Conservation (phyloP, 1,140 invertebrate genomes). For the Drosophila erecta region DNA sequence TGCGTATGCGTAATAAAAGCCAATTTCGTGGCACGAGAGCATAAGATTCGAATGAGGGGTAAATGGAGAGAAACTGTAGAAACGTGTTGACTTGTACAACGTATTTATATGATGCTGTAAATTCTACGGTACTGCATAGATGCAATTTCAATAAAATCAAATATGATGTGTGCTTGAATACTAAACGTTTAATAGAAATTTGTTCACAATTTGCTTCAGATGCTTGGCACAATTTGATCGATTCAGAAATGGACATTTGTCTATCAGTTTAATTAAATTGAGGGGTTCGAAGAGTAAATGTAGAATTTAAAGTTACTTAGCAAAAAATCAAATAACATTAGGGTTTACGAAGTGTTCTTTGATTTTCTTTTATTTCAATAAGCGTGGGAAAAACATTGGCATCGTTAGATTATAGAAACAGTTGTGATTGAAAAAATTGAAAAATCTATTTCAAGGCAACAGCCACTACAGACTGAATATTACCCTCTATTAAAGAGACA, state of each 20-base stretch:
- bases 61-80: conserved; percentile 16
- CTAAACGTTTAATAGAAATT: too few species aligned
- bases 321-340: background rate
- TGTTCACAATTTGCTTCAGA: background rate
- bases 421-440: conserved; percentile 9
- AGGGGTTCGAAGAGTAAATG: too few species aligned
- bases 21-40: conserved; percentile 17
- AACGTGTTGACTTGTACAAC: conserved; percentile 19
- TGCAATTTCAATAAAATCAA: conserved; percentile 5
- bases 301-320: too few species aligned
- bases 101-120: conserved; percentile 5
- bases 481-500: background rate
- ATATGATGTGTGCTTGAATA: background rate
- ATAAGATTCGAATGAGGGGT: conserved; percentile 5
- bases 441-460: background rate
- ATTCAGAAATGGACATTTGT: background rate
- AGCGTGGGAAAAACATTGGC: conserved; percentile 53
- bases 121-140: conserved; percentile 9
- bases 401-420: conserved; percentile 22
- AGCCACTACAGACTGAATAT: too few species aligned
- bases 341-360: background rate
- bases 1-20: conserved; percentile 62
- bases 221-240: background rate
- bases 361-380: conserved; percentile 4
- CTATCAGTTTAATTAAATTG: too few species aligned